Conservation (phyloP, 2,888 invertebrate genomes). For the Temnothorax ravouxi region DNA sequence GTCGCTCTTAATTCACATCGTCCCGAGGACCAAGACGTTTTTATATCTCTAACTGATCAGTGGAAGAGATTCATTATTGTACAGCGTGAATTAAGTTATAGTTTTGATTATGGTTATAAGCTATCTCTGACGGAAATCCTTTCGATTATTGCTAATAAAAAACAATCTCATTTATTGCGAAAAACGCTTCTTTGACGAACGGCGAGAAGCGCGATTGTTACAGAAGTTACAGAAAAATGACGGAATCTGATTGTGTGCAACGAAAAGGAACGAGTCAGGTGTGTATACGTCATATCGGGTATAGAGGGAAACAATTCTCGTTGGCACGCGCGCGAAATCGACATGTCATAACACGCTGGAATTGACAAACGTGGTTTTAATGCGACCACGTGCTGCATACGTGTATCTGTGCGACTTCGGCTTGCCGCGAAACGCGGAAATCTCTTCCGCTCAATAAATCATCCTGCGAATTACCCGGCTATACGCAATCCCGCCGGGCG, state of each 20-base stretch:
- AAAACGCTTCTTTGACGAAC: background rate
- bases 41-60: constrained; percentile 34
- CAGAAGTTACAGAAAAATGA: constrained; percentile 12
- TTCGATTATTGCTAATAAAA: background rate
- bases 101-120: background rate
- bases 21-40: constrained; percentile 11
- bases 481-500: constrained; percentile 33
- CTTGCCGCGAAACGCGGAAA: constrained; percentile 18
- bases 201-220: constrained; percentile 12
- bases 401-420: background rate
- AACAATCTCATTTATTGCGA: background rate
- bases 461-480: constrained; percentile 11
- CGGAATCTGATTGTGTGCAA: constrained; percentile 27
- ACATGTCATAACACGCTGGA: constrained; percentile 36
- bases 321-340: constrained; percentile 21
- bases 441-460: constrained; percentile 37
- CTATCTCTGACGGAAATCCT: background rate
- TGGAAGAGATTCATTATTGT: constrained; percentile 12
- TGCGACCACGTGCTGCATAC: background rate
- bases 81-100: background rate
- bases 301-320: background rate
- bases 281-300: background rate
- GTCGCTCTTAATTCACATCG: constrained; percentile 35
- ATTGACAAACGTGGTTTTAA: constrained; percentile 32
- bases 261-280: constrained; percentile 11